phyloP scores from a whole-genome alignment of 2,797 vertebrate genomes.

The Coreius guichenoti region DNA sequence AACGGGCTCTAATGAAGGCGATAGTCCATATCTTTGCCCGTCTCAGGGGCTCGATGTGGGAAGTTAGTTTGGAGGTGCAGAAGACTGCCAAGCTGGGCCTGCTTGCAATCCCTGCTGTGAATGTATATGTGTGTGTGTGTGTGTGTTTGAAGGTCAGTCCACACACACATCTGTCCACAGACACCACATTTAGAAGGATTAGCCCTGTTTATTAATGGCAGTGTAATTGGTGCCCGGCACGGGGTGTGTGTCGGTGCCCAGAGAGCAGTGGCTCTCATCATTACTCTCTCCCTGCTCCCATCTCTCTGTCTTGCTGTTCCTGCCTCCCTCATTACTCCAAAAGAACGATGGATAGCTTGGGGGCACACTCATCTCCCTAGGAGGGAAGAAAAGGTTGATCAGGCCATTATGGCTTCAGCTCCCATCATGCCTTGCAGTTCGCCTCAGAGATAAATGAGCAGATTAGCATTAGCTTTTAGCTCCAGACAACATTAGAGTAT shows the following conservation, averaged over 20 bases:
- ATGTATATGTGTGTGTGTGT: slow-evolving; percentile 17
- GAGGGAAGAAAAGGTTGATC: slow-evolving; percentile 67
- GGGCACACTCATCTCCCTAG: slow-evolving; percentile 42
- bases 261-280: slow-evolving; percentile 44
- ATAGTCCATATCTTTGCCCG: slow-evolving; percentile 89
- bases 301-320: slow-evolving; percentile 43
- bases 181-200: slow-evolving; percentile 69
- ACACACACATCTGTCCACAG: slow-evolving; percentile 77
- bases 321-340: slow-evolving; percentile 67
- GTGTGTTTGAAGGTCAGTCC: slow-evolving; percentile 60
- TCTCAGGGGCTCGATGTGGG: slow-evolving; percentile 88
- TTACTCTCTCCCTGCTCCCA: slow-evolving; percentile 33
- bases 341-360: slow-evolving; percentile 63
- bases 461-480: slow-evolving; percentile 38
- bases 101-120: slow-evolving; percentile 76
- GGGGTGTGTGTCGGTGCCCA: slow-evolving; percentile 67
- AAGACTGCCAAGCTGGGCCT: background rate
- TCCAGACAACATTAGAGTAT: slow-evolving; percentile 60
- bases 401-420: slow-evolving; percentile 73
- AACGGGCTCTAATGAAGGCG: slow-evolving; percentile 98
- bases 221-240: slow-evolving; percentile 59
- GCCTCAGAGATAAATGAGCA: slow-evolving; percentile 74
- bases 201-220: slow-evolving; percentile 57
- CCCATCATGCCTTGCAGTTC: slow-evolving; percentile 74
- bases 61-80: slow-evolving; percentile 79